phyloP scores from a whole-genome alignment of 2,797 vertebrate genomes.

The Danionella dracula region DNA sequence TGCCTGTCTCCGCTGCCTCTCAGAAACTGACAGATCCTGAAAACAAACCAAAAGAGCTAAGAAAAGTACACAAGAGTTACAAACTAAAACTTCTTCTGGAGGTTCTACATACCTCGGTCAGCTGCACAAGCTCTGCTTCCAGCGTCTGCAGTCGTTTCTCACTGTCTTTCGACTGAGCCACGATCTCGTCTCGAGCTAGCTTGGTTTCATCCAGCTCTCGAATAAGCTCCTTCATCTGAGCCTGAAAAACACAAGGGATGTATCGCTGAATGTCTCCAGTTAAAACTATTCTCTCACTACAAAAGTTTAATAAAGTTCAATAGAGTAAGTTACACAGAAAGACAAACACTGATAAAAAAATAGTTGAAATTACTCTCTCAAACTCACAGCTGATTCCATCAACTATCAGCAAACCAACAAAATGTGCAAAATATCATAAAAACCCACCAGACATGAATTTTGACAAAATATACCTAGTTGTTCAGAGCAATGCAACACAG shows the following conservation, averaged over 20 bases:
- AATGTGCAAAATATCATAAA: too few species aligned
- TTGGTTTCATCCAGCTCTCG: constrained; percentile 83
- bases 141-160: constrained; percentile 85
- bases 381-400: too few species aligned
- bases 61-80: not conserved
- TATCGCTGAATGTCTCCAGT: too few species aligned
- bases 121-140: constrained; percentile 82
- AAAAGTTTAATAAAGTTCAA: too few species aligned
- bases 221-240: constrained; percentile 83
- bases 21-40: constrained; percentile 81
- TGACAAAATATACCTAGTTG: too few species aligned
- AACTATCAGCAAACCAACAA: too few species aligned
- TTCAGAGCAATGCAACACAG: too few species aligned
- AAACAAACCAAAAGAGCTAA: not conserved
- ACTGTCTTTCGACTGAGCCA: constrained; percentile 73
- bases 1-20: constrained; percentile 79
- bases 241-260: constrained; percentile 55
- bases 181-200: constrained; percentile 75
- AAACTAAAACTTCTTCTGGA: not conserved
- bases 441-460: too few species aligned
- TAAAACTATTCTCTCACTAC: too few species aligned
- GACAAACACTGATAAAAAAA: too few species aligned
- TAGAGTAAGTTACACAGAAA: too few species aligned
- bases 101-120: constrained; percentile 73
- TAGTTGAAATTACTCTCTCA: too few species aligned